Evolutionary conservation across 1,140 invertebrate species (phyloP).

Genomic region (Drosophila willistoni): DNA sequence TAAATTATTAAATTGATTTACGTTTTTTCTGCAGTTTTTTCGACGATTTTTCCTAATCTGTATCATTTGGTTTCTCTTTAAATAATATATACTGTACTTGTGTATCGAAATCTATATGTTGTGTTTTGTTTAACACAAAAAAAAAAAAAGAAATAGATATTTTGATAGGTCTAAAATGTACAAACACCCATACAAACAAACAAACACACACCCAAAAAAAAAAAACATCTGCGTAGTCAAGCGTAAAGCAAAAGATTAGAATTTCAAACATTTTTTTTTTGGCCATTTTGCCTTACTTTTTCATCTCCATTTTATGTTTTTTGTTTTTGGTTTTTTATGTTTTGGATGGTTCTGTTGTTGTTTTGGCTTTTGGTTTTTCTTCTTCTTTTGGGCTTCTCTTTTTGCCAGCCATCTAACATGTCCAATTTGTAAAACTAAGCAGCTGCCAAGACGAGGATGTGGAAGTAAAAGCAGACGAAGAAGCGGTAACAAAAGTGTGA

Average conservation of each 20-base stretch:
- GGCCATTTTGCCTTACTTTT: constrained; percentile 41
- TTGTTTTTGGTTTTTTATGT: constrained; percentile 12
- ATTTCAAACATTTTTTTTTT: constrained; percentile 71
- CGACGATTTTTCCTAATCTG: background rate
- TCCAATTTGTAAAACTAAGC: constrained; percentile 71
- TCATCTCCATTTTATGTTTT: constrained; percentile 15
- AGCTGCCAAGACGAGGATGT: constrained; percentile 57
- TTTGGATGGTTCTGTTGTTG: constrained; percentile 8
- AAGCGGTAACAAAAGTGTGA: background rate
- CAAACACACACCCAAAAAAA: background rate
- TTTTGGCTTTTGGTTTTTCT: constrained; percentile 23
- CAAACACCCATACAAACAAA: constrained; percentile 19
- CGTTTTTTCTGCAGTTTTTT: too few species aligned
- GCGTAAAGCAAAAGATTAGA: constrained; percentile 76
- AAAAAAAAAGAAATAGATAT: constrained; percentile 21
- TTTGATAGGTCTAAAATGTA: constrained; percentile 32
- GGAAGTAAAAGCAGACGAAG: background rate
- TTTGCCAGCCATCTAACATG: constrained; percentile 12
- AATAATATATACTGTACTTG: constrained; percentile 33
- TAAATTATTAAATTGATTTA: too few species aligned
- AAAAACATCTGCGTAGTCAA: constrained; percentile 51
- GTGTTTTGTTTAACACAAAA: constrained; percentile 16
- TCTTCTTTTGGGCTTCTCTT: constrained; percentile 20
- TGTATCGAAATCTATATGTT: constrained; percentile 7
- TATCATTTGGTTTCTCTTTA: constrained; percentile 10